Conservation (phyloP, 2,888 invertebrate genomes). For the Xanthia togata region DNA sequence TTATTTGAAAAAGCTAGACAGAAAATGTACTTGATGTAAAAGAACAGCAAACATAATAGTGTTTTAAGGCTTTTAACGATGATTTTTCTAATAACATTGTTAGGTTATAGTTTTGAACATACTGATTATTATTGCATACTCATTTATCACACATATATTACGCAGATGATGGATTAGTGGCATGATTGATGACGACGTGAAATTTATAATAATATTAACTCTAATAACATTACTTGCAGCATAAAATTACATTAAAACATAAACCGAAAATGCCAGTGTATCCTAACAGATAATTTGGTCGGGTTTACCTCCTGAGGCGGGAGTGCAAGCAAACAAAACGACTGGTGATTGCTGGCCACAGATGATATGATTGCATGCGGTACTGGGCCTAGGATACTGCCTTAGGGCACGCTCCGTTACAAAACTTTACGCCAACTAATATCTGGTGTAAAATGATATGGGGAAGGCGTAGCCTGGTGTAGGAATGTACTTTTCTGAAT, state of each 20-base stretch:
- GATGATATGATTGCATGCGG: conserved; percentile 78
- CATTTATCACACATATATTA: conserved; percentile 41
- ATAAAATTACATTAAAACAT: conserved; percentile 59
- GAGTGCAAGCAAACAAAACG: conserved; percentile 83
- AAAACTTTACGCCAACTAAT: conserved; percentile 72
- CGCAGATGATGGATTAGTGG: conserved; percentile 37
- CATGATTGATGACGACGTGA: conserved; percentile 48
- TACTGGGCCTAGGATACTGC: conserved; percentile 76
- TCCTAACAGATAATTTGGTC: conserved; percentile 81
- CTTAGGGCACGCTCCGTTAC: conserved; percentile 76
- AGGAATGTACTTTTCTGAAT: conserved; percentile 22
- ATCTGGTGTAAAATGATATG: conserved; percentile 62
- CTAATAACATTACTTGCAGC: conserved; percentile 56
- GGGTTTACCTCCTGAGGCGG: conserved; percentile 73
- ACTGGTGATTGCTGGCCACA: conserved; percentile 80
- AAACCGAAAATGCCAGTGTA: conserved; percentile 66
- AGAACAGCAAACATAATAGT: not conserved
- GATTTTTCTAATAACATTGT: conserved; percentile 31
- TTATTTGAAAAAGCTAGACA: not conserved
- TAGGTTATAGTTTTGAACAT: conserved; percentile 41
- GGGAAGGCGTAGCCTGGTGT: conserved; percentile 40
- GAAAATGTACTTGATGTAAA: not conserved
- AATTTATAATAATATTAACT: conserved; percentile 41
- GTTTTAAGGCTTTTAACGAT: conserved; percentile 7
- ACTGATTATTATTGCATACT: conserved; percentile 39